These are phyloP conservation scores for Atta texana DNA, from an alignment of 1,140 invertebrate species.

Conservation along the genomic window DNA sequence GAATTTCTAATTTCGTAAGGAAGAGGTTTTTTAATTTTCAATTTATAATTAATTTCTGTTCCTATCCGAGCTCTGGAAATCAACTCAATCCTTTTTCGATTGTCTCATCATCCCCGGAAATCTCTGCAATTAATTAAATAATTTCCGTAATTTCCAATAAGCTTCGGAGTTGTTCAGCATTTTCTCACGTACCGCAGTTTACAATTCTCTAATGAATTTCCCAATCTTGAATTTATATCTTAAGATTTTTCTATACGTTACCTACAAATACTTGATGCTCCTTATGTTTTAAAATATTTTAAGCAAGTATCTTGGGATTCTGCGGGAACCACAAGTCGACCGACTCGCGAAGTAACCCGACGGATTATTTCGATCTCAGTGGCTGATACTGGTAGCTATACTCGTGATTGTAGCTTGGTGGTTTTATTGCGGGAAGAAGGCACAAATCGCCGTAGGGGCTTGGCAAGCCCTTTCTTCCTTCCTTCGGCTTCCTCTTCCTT, in stretches of 20 bases:
- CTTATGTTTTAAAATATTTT: neutral
- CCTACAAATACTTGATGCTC: too few relatives aligned
- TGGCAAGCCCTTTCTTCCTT: slow-evolving; percentile 53
- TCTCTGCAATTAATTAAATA: slow-evolving; percentile 21
- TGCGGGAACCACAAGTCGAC: neutral
- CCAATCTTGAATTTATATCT: neutral
- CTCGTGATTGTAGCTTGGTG: slow-evolving; percentile 46
- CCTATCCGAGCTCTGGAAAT: neutral
- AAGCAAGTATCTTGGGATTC: neutral
- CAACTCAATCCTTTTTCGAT: neutral
- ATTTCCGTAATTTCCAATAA: neutral
- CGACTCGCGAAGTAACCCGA: slow-evolving; percentile 11
- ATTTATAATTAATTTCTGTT: slow-evolving; percentile 29
- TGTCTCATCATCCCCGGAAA: neutral
- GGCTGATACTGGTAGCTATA: slow-evolving; percentile 36
- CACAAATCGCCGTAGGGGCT: slow-evolving; percentile 57
- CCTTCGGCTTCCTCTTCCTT: neutral
- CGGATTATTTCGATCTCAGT: slow-evolving; percentile 56
- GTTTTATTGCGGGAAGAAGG: slow-evolving; percentile 51
- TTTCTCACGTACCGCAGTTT: neutral
- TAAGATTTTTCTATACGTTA: too few relatives aligned
- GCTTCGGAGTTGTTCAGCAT: neutral
- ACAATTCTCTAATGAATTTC: neutral
- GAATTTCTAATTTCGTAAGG: slow-evolving; percentile 1
- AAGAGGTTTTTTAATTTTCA: slow-evolving; percentile 10